These are phyloP conservation scores for Geotrupes spiniger DNA, from an alignment of 2,888 invertebrate species.

Conservation along the genomic window DNA sequence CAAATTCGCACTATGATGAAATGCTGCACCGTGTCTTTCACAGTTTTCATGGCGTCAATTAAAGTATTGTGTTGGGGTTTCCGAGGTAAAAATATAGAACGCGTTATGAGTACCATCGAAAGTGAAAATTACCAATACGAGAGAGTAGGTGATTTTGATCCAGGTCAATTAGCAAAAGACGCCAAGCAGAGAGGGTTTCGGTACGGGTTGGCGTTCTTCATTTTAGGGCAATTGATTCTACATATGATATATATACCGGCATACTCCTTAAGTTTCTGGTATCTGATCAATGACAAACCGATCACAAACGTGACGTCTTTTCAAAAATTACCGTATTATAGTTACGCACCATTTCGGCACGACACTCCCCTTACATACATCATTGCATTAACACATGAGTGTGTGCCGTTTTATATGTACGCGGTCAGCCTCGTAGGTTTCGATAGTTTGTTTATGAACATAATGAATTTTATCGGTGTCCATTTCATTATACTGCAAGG, in stretches of 20 bases:
- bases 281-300: neutral
- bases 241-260: neutral
- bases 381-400: constrained; percentile 38
- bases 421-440: constrained; percentile 39
- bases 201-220: neutral
- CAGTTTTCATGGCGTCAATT: constrained; percentile 38
- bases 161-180: constrained; percentile 27
- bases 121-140: constrained; percentile 32
- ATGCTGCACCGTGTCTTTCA: constrained; percentile 37
- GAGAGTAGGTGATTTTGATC: constrained; percentile 28
- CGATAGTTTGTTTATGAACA: constrained; percentile 41
- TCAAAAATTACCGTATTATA: constrained; percentile 34
- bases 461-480: constrained; percentile 38
- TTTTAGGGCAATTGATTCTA: neutral
- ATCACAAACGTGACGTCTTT: constrained; percentile 20
- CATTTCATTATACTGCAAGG: constrained; percentile 38
- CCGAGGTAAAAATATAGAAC: constrained; percentile 27
- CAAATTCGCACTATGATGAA: constrained; percentile 35
- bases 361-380: constrained; percentile 33
- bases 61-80: constrained; percentile 39
- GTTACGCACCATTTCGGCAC: constrained; percentile 40
- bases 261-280: neutral
- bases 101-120: constrained; percentile 35
- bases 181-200: constrained; percentile 31
- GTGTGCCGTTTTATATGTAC: constrained; percentile 37